These are phyloP conservation scores for Ferrisia virgata DNA, from an alignment of 2,888 invertebrate genomes.

Conservation along the genomic window DNA sequence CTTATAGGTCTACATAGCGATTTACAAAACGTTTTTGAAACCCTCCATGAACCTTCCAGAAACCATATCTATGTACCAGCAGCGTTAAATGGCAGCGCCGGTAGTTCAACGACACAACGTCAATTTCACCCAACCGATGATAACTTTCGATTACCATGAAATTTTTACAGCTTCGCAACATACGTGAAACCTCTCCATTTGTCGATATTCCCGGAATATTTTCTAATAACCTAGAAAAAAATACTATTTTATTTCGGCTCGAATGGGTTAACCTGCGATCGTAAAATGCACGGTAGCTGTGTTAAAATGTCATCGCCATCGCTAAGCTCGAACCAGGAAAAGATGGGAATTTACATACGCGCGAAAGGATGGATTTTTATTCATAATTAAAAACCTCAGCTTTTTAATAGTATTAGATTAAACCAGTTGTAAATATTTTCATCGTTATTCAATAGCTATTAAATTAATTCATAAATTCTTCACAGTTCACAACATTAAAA, in stretches of 20 bases:
- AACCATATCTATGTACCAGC: neutral
- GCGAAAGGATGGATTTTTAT: neutral
- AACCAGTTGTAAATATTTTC: neutral
- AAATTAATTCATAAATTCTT: constrained; percentile 4
- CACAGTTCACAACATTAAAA: neutral
- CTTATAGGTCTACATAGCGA: no score
- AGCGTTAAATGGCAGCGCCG: neutral
- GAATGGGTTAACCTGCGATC: neutral
- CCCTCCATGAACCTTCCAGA: neutral
- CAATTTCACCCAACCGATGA: neutral
- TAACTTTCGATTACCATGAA: neutral
- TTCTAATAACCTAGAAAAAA: neutral
- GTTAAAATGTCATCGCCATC: neutral
- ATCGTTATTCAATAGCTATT: constrained; percentile 7
- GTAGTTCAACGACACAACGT: neutral
- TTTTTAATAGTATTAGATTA: neutral
- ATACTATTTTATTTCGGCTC: neutral
- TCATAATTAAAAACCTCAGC: neutral
- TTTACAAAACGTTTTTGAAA: no score
- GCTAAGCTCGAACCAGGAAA: neutral
- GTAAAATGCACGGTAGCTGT: neutral
- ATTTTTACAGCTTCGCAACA: neutral
- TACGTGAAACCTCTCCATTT: neutral
- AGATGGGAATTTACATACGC: neutral
- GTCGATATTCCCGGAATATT: neutral